Percentiles rank a stretch among this genome's conserved stretches.
Conservation (phyloP, 1,140 invertebrate genomes). For the Drosophila ironensis region DNA sequence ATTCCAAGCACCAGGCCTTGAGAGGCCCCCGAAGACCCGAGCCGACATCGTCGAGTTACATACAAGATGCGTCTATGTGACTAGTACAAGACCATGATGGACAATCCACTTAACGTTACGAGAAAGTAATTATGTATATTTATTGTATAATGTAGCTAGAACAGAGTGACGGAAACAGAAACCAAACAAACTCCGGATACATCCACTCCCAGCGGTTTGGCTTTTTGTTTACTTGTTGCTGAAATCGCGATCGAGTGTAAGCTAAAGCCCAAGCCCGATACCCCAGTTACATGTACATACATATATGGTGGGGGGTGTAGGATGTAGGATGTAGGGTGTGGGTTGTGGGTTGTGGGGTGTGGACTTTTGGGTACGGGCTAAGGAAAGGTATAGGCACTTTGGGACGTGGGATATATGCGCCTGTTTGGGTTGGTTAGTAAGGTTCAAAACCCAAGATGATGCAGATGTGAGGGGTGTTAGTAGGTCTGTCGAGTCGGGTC, state of each 20-base stretch:
- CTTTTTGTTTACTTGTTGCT: conserved; percentile 37
- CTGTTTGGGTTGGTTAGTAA: conserved; percentile 7
- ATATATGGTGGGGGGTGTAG: conserved; percentile 2
- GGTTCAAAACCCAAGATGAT: conserved; percentile 18
- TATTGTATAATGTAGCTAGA: conserved; percentile 38
- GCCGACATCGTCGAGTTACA: conserved; percentile 51
- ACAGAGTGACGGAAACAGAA: conserved; percentile 45
- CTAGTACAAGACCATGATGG: conserved; percentile 38
- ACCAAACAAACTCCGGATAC: conserved; percentile 40
- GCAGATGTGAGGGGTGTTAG: conserved; percentile 4
- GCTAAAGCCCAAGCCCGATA: conserved; percentile 68
- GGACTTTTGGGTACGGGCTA: neutral
- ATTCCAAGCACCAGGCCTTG: conserved; percentile 70
- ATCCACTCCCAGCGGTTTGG: conserved; percentile 27
- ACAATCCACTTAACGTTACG: conserved; percentile 36
- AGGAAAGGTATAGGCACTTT: no score
- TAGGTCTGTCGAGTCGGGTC: conserved; percentile 7
- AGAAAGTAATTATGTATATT: conserved; percentile 22
- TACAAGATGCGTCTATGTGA: conserved; percentile 64
- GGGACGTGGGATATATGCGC: no score
- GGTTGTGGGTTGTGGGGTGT: neutral
- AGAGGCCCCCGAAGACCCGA: conserved; percentile 32
- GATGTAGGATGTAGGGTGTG: neutral
- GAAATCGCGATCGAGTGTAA: conserved; percentile 64
- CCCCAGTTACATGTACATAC: conserved; percentile 66